Evolutionary conservation across 37 sponge, comb jelly and placozoan genomes (phyloP).

Genomic region (Aplysina aerophoba): DNA sequence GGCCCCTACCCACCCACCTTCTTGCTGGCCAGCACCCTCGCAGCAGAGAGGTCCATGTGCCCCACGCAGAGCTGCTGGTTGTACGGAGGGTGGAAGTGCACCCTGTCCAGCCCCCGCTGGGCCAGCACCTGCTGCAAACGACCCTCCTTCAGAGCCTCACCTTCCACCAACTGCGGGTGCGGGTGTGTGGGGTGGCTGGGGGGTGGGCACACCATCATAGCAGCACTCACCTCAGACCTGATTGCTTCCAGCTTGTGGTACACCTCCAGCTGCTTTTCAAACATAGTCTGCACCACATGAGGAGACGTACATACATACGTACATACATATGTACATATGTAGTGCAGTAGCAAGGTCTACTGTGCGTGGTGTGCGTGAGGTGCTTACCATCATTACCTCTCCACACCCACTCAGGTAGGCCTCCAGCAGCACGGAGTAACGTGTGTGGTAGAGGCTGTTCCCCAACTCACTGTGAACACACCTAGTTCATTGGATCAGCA

Average conservation of each 20-base stretch:
- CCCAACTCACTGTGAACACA: neutral
- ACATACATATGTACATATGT: neutral
- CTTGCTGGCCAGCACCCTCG: neutral
- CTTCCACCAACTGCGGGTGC: neutral
- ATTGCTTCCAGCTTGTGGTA: neutral
- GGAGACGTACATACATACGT: neutral
- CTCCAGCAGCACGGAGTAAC: conserved; percentile 71
- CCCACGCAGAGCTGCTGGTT: neutral
- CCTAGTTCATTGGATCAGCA: conserved; percentile 20
- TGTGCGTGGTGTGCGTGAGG: neutral
- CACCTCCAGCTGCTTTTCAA: neutral
- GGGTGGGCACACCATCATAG: neutral
- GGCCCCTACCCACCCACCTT: neutral
- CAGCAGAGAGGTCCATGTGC: neutral
- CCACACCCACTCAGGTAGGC: conserved; percentile 86
- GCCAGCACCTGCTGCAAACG: neutral
- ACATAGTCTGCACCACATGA: neutral
- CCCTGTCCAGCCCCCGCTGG: neutral
- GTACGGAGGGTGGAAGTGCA: conserved; percentile 12
- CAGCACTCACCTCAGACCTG: conserved; percentile 29
- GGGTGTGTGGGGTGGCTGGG: conserved; percentile 9
- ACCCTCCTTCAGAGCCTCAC: neutral
- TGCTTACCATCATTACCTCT: conserved; percentile 66
- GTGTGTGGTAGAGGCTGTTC: conserved; percentile 36
- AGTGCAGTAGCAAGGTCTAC: neutral